These are phyloP conservation scores for Fissipunctia ypsillon DNA, from an alignment of 2,888 invertebrate genomes.

Conservation along the genomic window DNA sequence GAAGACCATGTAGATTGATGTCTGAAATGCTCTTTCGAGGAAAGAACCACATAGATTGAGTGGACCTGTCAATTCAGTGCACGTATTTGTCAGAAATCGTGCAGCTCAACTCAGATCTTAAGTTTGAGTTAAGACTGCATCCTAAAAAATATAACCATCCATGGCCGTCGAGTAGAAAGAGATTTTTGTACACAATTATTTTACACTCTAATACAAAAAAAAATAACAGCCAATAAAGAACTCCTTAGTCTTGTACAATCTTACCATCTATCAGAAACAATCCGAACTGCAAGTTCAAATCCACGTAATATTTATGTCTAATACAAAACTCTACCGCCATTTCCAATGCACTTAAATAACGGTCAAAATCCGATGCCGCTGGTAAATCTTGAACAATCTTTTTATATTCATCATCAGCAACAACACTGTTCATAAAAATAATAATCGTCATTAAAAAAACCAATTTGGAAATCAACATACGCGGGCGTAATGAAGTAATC, in stretches of 20 bases:
- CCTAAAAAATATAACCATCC: neutral
- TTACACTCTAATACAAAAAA: neutral
- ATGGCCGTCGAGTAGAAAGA: neutral
- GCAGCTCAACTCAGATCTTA: no score
- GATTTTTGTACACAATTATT: neutral
- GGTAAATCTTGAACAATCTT: conserved; percentile 65
- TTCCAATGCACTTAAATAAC: conserved; percentile 72
- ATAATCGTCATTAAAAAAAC: conserved; percentile 1
- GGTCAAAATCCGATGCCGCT: conserved; percentile 66
- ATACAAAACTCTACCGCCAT: conserved; percentile 69
- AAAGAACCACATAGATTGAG: no score
- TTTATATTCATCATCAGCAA: neutral
- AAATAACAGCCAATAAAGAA: neutral
- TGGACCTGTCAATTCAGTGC: no score
- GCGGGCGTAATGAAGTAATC: conserved; percentile 2
- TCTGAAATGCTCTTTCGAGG: no score
- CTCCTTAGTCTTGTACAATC: conserved; percentile 37
- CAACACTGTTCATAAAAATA: conserved; percentile 12
- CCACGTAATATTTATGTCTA: conserved; percentile 68
- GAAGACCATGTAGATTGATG: no score
- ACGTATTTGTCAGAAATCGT: no score
- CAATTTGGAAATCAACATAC: conserved; percentile 17
- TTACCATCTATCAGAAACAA: conserved; percentile 79
- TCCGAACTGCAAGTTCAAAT: conserved; percentile 77
- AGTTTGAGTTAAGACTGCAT: neutral